A percentile compares a stretch with the other conserved stretches of the same genome.
Evolutionary conservation across 1,140 invertebrate species (phyloP).

Genomic region (Drosophila nasuta): DNA sequence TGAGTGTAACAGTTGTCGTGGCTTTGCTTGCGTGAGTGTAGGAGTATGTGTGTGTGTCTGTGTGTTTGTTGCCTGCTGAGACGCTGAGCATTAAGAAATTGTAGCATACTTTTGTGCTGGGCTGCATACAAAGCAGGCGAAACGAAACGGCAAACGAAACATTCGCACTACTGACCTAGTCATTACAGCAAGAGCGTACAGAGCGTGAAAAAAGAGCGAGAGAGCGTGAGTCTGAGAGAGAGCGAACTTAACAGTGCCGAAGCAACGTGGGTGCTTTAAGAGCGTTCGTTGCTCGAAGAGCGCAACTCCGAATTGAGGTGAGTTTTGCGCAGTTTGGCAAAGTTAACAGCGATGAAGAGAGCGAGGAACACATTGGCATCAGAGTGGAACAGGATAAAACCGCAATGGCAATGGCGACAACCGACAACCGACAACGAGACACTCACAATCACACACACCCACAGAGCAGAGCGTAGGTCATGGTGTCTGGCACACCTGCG

Average conservation of each 20-base stretch:
- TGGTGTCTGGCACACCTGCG: conserved; percentile 14
- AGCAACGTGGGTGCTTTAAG: conserved; percentile 39
- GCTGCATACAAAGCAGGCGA: conserved; percentile 52
- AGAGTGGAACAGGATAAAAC: conserved; percentile 23
- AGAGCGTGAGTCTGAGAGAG: not conserved
- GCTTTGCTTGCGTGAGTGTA: conserved; percentile 7
- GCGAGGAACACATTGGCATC: conserved; percentile 16
- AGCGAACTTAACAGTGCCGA: not conserved
- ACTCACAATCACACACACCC: not conserved
- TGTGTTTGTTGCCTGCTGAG: conserved; percentile 6
- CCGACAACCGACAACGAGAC: no score
- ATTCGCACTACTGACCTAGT: conserved; percentile 74
- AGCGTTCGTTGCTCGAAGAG: conserved; percentile 49
- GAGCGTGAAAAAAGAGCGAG: not conserved
- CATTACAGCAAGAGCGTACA: conserved; percentile 11
- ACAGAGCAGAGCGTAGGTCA: conserved; percentile 32
- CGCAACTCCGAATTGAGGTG: conserved; percentile 73
- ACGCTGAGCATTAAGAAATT: conserved; percentile 53
- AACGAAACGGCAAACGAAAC: conserved; percentile 39
- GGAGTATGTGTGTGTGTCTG: not conserved
- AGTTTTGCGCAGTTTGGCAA: conserved; percentile 21
- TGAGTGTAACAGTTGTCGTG: conserved; percentile 68
- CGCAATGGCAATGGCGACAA: not conserved
- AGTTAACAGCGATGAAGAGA: conserved; percentile 65
- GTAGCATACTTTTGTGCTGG: conserved; percentile 56